Evolutionary conservation across 2,113 vertebrate species (phyloP).

Genomic region (Capreolus pygargus): DNA sequence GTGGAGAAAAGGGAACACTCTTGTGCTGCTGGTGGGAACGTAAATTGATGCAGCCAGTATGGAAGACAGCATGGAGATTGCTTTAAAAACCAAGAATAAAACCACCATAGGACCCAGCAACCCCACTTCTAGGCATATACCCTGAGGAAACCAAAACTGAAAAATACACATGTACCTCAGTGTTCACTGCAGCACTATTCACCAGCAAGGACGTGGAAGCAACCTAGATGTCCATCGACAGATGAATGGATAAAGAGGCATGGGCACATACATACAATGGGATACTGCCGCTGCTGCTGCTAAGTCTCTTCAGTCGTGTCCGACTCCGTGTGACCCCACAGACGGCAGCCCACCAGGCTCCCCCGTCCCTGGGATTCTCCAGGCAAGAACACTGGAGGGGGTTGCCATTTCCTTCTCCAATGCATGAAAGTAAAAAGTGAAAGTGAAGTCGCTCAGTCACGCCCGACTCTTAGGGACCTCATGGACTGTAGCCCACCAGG

Average conservation of each 20-base stretch:
- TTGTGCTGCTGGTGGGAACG: not conserved
- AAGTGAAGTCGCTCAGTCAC: too few relatives aligned
- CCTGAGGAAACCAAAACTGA: not conserved
- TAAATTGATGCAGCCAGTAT: not conserved
- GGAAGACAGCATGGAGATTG: not conserved
- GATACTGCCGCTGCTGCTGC: too few relatives aligned
- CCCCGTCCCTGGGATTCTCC: too few relatives aligned
- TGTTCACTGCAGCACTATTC: not conserved
- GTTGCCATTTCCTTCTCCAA: too few relatives aligned
- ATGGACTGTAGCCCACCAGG: too few relatives aligned
- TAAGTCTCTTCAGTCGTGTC: too few relatives aligned
- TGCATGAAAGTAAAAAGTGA: too few relatives aligned
- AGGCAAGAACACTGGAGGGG: too few relatives aligned
- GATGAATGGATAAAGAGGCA: not conserved
- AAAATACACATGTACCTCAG: not conserved
- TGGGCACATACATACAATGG: accelerated
- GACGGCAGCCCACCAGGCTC: too few relatives aligned
- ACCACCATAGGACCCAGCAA: not conserved
- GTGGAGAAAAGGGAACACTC: not conserved
- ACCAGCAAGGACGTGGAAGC: accelerated
- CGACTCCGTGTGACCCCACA: too few relatives aligned
- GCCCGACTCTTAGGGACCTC: too few relatives aligned
- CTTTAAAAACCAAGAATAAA: not conserved
- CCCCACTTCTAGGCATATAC: not conserved
- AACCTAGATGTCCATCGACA: not conserved